Base-by-base conservation (phyloP, 2,888 invertebrate species). In the Muschampia plurimacula region DNA sequence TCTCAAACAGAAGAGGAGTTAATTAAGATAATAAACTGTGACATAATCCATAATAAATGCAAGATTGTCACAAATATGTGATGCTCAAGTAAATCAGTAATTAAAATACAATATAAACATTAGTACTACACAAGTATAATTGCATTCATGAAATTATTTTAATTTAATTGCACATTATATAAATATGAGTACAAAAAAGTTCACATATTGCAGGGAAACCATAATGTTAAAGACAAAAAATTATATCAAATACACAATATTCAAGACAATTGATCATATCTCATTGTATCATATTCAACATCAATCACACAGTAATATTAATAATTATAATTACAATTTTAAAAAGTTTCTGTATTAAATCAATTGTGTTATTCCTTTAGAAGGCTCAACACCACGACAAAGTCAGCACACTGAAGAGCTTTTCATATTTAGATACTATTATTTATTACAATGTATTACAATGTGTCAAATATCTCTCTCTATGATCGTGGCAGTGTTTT, bases 141-240 rank as follows among this genome's bases (percentile, higher is more conserved):
- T 13, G 32, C 32, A 32, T 32, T 55, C 46, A 49, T 1, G 49
- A 5, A 15, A 52, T 59, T 32, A 32, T 59, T 39, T 39, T 60
- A 67, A 22, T 5, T 67, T 22, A 9, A 55, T 66, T 66, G 55
- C 44, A 55, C 41, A 44, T 28, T 60, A 44, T 36, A 62, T 44
- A 71, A 59, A 63, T 69, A 36, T 60, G 60, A 60, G 66, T 71
- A 71, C 71, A 67, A 67, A 70, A 66, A 36, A 66, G 66, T 71
- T 71, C 66, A 71, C 52, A 66, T 71, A 72, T 41, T 44, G 67
- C 49, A 72, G 72, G 72, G 72, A 72, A 72, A 72, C 55, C 15
- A 5, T 62, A 76, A 77, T 75, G 79, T 84, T 86, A 85, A 84
- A 87, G 83, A 86, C 80, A 8, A 79, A 32, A 32, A 32, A 32